Percentiles rank a stretch among this genome's conserved stretches.
Evolutionary conservation across 2,113 vertebrate genomes (phyloP).

Genomic region (Tursiops truncatus): DNA sequence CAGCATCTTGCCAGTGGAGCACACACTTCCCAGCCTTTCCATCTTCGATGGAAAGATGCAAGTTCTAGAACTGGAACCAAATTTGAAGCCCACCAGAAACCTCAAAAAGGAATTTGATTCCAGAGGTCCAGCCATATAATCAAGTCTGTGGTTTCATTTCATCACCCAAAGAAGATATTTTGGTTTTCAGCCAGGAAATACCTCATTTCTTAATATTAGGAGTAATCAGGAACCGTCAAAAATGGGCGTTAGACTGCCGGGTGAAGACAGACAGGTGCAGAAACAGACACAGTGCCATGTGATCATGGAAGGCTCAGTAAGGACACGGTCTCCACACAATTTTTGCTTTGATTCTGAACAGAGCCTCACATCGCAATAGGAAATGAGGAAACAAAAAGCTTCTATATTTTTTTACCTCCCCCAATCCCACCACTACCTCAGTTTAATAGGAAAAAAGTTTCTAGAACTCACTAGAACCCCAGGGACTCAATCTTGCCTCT

Average conservation of each 20-base stretch:
- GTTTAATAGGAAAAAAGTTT: not conserved
- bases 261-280: rapidly evolving
- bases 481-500: not conserved
- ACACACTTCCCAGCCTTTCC: not conserved
- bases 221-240: not conserved
- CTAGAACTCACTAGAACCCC: not conserved
- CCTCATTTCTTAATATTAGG: not conserved
- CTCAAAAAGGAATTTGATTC: not conserved
- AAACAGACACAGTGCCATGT: not conserved
- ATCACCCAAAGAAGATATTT: not conserved
- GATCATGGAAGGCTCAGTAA: not conserved
- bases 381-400: not conserved
- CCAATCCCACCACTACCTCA: not conserved
- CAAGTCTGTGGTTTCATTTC: not conserved
- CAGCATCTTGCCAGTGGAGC: not conserved
- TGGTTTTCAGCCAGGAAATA: not conserved
- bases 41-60: not conserved
- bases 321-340: not conserved
- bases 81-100: not conserved
- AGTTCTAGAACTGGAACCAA: not conserved
- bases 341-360: not conserved
- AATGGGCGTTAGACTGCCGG: not conserved
- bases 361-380: not conserved
- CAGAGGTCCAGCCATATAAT: not conserved
- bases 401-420: not conserved